phyloP scores from a whole-genome alignment of 2,113 vertebrate species.

The Baryphthengus martii region DNA sequence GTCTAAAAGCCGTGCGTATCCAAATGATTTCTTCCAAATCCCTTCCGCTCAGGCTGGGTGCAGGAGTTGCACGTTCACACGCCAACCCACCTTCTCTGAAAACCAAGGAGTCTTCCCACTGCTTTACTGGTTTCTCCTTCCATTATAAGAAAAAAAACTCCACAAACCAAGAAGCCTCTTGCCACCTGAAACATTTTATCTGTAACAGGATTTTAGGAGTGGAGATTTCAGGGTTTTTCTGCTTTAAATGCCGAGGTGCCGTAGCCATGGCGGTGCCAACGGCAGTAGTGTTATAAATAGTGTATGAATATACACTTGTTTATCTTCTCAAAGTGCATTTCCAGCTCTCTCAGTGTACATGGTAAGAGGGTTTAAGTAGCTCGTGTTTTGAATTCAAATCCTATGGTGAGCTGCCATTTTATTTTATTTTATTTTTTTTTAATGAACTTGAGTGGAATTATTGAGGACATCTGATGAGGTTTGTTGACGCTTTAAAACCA shows the following conservation, averaged over 20 bases:
- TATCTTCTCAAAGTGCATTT: not conserved
- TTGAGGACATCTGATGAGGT: not conserved
- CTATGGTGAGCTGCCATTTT: not conserved
- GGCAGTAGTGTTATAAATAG: not conserved
- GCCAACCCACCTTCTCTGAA: not conserved
- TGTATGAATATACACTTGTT: not conserved
- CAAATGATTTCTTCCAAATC: too few species aligned
- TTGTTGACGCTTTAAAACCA: not conserved
- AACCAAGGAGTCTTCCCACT: not conserved
- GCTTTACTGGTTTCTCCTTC: not conserved
- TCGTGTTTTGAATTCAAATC: not conserved
- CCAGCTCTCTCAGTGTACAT: not conserved
- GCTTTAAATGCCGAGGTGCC: not conserved
- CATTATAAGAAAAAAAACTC: rapidly evolving
- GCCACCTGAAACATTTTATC: not conserved
- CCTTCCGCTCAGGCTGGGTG: not conserved
- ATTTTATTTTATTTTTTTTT: slow-evolving; percentile 32
- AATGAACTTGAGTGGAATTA: slow-evolving; percentile 1
- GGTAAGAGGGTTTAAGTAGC: not conserved
- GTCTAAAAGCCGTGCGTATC: not conserved
- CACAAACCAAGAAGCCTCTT: not conserved
- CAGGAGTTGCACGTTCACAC: not conserved
- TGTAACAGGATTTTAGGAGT: not conserved
- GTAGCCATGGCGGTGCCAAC: not conserved
- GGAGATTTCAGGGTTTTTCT: not conserved